Evolutionary conservation across 2,888 invertebrate genomes (phyloP), one percentile per base, ranked within the genome.

Genomic region (Aplocera efformata): DNA sequence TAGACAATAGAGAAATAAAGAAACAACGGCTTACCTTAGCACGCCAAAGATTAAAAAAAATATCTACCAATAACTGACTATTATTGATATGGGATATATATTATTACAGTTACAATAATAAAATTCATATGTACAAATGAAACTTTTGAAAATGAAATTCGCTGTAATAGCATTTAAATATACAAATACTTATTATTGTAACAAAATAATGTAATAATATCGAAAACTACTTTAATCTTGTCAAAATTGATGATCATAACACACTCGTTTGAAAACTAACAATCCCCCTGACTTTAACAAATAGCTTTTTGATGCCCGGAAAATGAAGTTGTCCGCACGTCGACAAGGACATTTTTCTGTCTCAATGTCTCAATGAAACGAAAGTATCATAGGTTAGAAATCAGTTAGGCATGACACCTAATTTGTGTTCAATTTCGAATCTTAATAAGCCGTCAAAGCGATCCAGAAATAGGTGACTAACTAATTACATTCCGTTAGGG

Each of bases 361-460:
- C 64, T 48, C 43, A 43, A 60, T 57, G 53, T 48, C 13, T 17
- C 5, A 17, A 17, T 17, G 53, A 57, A 55, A 60, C 50, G 48
- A 56, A 55, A 59, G 55, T 50, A 61, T 67, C 62, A 65, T 66
- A 63, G 64, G 60, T 73, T 71, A 71, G 75, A 72, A 68, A 85
- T 81, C 76, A 77, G 79, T 84, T 77, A 81, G 73, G 67, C 72
- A 69, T 79, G 86, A 86, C 86, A 85, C 68, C 75, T 73, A 85
- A 86, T 88, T 84, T 85, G 84, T 84, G 82, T 84, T 72, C 84
- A 79, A 88, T 86, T 82, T 81, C 77, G 82, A 81, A 82, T 79
- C 75, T 81, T 88, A 88, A 86, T 84, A 83, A 86, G 83, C 86
- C 83, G 85, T 84, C 86, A 84, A 82, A 83, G 80, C 74, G 79